Evolutionary conservation across 2,113 vertebrate genomes (phyloP).

Genomic region (Spizaetus ornatus): DNA sequence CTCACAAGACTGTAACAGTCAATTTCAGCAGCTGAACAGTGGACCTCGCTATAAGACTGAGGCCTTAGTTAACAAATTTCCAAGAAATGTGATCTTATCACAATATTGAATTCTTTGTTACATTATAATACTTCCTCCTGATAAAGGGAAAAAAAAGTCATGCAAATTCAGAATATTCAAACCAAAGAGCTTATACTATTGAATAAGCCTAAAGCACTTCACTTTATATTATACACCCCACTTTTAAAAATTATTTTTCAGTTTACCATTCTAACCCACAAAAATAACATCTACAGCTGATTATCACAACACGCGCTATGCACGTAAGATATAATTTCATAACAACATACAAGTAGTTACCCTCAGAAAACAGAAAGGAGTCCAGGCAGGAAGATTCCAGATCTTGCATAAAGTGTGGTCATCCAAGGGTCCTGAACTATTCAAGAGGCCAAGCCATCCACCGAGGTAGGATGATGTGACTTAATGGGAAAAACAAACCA

Average conservation of each 20-base stretch:
- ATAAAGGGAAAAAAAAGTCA: neutral
- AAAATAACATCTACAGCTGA: neutral
- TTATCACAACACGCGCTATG: neutral
- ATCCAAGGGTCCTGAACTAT: slow-evolving; percentile 30
- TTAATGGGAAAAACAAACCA: neutral
- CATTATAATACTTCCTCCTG: neutral
- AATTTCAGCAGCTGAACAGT: neutral
- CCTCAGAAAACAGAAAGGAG: slow-evolving; percentile 42
- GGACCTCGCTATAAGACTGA: fast-evolving
- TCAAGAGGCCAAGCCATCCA: slow-evolving; percentile 27
- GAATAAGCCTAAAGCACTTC: neutral
- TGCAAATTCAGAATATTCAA: neutral
- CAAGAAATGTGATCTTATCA: neutral
- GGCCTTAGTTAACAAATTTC: neutral
- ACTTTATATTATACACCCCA: fast-evolving
- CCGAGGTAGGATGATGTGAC: slow-evolving; percentile 28
- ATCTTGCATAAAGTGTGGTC: slow-evolving; percentile 46
- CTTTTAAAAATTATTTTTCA: neutral
- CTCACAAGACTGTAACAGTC: neutral
- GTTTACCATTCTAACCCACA: neutral
- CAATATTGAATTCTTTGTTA: neutral
- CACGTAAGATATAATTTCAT: neutral
- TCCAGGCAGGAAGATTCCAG: slow-evolving; percentile 57
- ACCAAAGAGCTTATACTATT: neutral
- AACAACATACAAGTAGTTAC: slow-evolving; percentile 24